Evolutionary conservation across 2,113 vertebrate species (phyloP).

Genomic region (Cynopterus brachyotis): DNA sequence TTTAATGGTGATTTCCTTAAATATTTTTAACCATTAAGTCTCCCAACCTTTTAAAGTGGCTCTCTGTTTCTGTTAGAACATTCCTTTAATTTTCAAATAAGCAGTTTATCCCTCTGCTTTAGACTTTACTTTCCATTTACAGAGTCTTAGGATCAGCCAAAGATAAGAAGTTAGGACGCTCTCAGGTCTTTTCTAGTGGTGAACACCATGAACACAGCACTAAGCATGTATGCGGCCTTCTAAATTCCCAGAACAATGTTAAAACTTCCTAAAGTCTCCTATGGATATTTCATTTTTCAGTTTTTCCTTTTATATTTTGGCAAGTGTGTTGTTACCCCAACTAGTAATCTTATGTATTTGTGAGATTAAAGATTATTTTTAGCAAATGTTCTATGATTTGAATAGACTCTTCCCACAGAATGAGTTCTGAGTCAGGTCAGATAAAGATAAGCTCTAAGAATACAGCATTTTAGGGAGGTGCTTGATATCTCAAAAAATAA

Average conservation of each 20-base stretch:
- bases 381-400: not conserved
- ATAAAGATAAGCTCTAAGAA: not conserved
- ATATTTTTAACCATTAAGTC: not conserved
- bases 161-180: not conserved
- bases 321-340: not conserved
- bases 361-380: not conserved
- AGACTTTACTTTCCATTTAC: not conserved
- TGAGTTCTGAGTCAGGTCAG: not conserved
- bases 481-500: not conserved
- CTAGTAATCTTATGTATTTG: not conserved
- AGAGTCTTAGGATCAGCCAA: not conserved
- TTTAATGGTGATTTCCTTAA: not conserved
- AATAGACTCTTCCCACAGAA: not conserved
- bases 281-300: not conserved
- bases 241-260: not conserved
- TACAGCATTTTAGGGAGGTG: not conserved
- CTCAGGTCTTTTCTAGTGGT: not conserved
- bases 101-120: not conserved
- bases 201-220: not conserved
- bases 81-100: not conserved
- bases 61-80: not conserved
- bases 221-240: not conserved
- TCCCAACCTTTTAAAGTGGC: not conserved
- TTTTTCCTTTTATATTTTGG: not conserved
- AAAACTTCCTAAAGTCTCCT: not conserved